Percentiles rank a stretch among this genome's conserved stretches.
These are phyloP conservation scores for Capitulum mitella DNA, from an alignment of 2,888 invertebrate genomes.

Conservation along the genomic window DNA sequence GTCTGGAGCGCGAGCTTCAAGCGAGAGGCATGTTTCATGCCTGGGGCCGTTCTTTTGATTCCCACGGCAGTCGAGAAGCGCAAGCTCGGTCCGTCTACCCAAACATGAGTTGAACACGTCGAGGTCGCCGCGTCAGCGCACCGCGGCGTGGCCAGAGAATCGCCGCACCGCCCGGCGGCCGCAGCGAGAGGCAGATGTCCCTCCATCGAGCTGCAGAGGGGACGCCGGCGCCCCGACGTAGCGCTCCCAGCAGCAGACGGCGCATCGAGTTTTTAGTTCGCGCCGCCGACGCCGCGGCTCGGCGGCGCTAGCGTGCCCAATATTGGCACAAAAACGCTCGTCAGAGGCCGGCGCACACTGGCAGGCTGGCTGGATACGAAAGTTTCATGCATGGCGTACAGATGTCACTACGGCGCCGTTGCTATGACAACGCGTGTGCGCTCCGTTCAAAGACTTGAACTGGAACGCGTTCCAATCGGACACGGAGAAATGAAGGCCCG, in stretches of 20 bases:
- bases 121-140: too few relatives aligned
- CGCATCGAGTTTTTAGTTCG: conserved; percentile 15
- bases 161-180: background rate
- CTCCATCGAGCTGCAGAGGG: background rate
- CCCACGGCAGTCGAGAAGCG: too few relatives aligned
- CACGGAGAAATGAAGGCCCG: too few relatives aligned
- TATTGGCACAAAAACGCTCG: background rate
- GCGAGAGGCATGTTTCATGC: too few relatives aligned
- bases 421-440: background rate
- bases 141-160: too few relatives aligned
- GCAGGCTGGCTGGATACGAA: background rate
- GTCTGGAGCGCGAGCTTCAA: too few relatives aligned
- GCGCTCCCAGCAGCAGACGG: background rate
- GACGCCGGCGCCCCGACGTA: background rate
- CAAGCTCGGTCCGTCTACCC: too few relatives aligned
- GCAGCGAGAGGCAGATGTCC: background rate
- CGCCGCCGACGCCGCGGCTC: background rate
- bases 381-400: conserved; percentile 2
- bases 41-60: too few relatives aligned
- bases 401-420: background rate
- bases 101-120: too few relatives aligned
- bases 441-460: background rate
- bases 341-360: background rate
- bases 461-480: too few relatives aligned
- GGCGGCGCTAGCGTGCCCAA: background rate